phyloP scores from a whole-genome alignment of 2,113 vertebrate genomes.

The Tursiops truncatus region DNA sequence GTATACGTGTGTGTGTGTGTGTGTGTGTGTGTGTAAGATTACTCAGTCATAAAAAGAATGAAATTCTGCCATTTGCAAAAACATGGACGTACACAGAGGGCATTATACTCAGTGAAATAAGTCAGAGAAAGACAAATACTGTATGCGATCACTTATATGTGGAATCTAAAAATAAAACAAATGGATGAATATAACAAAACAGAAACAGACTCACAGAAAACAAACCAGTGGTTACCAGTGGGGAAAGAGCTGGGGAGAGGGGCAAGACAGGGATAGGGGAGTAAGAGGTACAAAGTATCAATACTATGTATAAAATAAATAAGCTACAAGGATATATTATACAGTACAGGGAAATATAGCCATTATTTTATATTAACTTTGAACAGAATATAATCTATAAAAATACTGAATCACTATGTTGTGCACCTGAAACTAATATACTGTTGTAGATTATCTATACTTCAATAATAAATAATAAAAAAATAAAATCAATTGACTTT shows the following conservation, averaged over 20 bases:
- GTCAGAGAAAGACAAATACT: background rate
- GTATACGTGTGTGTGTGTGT: background rate
- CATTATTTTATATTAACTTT: background rate
- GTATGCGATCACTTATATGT: background rate
- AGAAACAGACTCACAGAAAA: background rate
- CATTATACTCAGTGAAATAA: background rate
- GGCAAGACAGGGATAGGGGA: background rate
- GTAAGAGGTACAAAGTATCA: background rate
- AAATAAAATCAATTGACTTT: background rate
- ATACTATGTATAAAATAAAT: background rate
- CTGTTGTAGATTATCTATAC: background rate
- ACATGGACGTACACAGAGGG: background rate
- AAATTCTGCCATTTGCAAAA: background rate
- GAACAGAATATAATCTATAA: background rate
- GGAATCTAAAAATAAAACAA: background rate
- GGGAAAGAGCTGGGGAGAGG: background rate
- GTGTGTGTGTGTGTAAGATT: background rate
- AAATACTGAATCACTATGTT: background rate
- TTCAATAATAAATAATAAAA: background rate
- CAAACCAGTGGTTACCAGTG: background rate
- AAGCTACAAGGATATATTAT: background rate
- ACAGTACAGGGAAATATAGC: background rate
- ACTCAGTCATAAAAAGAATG: background rate
- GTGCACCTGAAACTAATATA: background rate
- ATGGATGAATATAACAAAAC: background rate